Evolutionary conservation across 2,113 vertebrate species (phyloP), one percentile per base, ranked within the genome.

Genomic region (Xiphias gladius): DNA sequence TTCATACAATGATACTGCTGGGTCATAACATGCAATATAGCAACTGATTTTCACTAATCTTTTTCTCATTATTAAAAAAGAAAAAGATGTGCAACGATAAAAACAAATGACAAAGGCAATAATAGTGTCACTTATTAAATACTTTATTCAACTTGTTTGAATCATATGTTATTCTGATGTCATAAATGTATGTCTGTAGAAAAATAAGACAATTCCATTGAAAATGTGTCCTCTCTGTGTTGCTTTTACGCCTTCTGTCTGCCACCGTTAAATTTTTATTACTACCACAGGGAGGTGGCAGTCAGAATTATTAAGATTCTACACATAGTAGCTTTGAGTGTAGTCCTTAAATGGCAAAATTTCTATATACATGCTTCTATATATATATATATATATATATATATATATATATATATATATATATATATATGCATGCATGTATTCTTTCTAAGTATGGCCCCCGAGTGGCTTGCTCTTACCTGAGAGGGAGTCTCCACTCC

Each of bases 401-500:
- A n/a, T n/a, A n/a, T n/a, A n/a, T n/a, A n/a, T n/a, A n/a, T n/a
- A n/a, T n/a, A n/a, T n/a, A n/a, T n/a, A n/a, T n/a, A n/a, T n/a
- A n/a, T n/a, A n/a, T n/a, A n/a, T n/a, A n/a, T n/a, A n/a, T n/a
- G n/a, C n/a, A n/a, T n/a, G n/a, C n/a, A 35, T n/a, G 14, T 7
- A 14, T 7, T 50, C 6, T 43, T 22, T 54, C 0, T 30, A 16
- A 50, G 19, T 52, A 10, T 39, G 17, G 4, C 12, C 20, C 12
- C 13, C 6, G 26, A 6, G 1, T 5, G 20, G 1, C 24, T 22
- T 26, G 32, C 37, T 66, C 41, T 52, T 35, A 99, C 98, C 96
- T 99, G 98, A 61, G 98, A 99, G 12, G 98, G 98, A 39, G 98
- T 99, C 95, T 99, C 98, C 82, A 99, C 96, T 73, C 97, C 98